Base-by-base conservation (phyloP, 2,888 invertebrate genomes). In the Seira sanloemensis region DNA sequence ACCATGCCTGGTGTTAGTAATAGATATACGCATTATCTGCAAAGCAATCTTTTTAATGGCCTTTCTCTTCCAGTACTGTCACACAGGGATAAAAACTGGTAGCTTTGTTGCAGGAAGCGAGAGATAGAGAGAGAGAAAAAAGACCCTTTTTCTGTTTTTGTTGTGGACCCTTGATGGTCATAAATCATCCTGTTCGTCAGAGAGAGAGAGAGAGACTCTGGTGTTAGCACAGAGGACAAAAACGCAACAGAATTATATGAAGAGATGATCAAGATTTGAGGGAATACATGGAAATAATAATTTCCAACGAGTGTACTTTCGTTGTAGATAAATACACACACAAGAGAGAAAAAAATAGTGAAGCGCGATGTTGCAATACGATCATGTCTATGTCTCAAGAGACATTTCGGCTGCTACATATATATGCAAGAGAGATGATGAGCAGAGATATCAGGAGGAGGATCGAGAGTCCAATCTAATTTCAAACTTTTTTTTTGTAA, bases 91-190 rank as follows among this genome's bases (percentile, higher is more conserved):
- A 58, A 58, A 58, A 58, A 58, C 58, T 58, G 58, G 58, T 58
- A 58, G 58, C n/a, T 4, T 9, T 9, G 58, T 58, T 58, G 58
- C 68, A 78, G 81, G 77, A 73, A 68, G 68, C 74, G 69, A 71
- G 80, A 62, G 71, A 69, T 71, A 71, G 62, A 71, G 46, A 72
- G 54, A 62, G 73, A 74, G 73, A 74, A 77, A 86, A 82, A 86
- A 82, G 83, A 85, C 78, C 84, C 85, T 81, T 79, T 82, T 58
- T 37, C 16, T 58, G 58, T 58, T n/a, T 58, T 58, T 58, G 58
- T 58, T 80, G 81, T 86, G 87, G 84, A 87, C 87, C 88, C 88
- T 88, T 86, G 88, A 87, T 85, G 87, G 82, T 85, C 88, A 82
- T 88, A 88, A 88, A 88, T 88, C 88, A 88, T 88, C 58, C 58